Base-by-base conservation (phyloP, 2,113 vertebrate species). In the Ivindomyrus marchei region DNA sequence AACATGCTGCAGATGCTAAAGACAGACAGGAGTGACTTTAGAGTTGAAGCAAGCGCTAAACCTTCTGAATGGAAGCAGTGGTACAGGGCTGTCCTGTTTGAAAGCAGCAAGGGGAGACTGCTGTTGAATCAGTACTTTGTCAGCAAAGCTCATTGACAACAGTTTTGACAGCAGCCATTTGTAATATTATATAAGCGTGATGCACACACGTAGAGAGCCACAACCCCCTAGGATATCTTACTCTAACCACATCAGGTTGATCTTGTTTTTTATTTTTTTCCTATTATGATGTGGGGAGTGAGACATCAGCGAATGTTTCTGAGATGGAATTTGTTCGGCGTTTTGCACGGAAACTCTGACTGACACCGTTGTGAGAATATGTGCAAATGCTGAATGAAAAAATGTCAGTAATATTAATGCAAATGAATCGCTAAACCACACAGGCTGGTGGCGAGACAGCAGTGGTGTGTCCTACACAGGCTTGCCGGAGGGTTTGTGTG, bases 301-400 rank as follows among this genome's bases (percentile, higher is more conserved):
- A 62, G 52, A 85, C 62, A 74, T 42, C 42, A 58, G 39, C 19
- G 39, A 74, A 27, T 66, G 36, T 89, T 87, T 89, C 66, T 58
- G 89, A 24, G 62, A 53, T 42, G 85, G 31, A 88, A 87, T 88
- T 53, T 27, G 47, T 21, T 80, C 58, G 53, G 46, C 47, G 4
- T 53, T 53, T 62, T 80, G 89, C 46, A 77, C 39, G 89, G 89
- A 90, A 90, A 88, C 62, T 90, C 85, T 90, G 89, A 90, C 42
- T 90, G 89, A 85, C 36, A 31, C n/a, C 31, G 85, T 42, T 88
- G 85, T 42, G 62, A 88, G 85, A 90, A 52, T 45, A 42, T 66
- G 53, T 62, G 53, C 62, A 56, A 90, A 62, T 80, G 89, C 47
- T 90, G 47, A 62, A 77, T 90, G 42, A 87, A 89, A 77, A 90